Percentiles rank a stretch among this genome's conserved stretches.
phyloP scores from a whole-genome alignment of 1,140 invertebrate genomes.

The fruit fly (Drosophila melanogaster) region DNA sequence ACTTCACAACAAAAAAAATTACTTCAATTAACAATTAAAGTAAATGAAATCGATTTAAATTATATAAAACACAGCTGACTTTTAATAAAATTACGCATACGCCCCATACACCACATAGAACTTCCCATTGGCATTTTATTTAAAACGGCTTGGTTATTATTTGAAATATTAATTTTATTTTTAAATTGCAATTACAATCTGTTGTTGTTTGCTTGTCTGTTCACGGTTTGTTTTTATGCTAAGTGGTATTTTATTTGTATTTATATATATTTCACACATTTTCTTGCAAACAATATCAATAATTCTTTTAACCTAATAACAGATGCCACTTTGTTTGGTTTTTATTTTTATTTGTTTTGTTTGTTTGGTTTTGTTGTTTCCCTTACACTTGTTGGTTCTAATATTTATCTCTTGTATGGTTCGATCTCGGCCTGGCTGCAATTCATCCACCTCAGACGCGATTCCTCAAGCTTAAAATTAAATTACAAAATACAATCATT shows the following conservation, averaged over 20 bases:
- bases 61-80: no score
- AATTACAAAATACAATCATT: conserved; percentile 64
- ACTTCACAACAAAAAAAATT: no score
- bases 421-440: conserved; percentile 28
- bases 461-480: conserved; percentile 63
- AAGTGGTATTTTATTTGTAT: conserved; percentile 54
- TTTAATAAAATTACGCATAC: background rate
- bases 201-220: conserved; percentile 55
- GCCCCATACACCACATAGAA: background rate
- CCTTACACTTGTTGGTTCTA: conserved; percentile 44
- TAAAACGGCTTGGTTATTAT: conserved; percentile 31
- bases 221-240: conserved; percentile 62
- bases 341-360: conserved; percentile 16
- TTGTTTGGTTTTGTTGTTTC: conserved; percentile 31
- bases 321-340: conserved; percentile 58
- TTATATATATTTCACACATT: conserved; percentile 74
- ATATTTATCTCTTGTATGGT: conserved; percentile 33
- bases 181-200: conserved; percentile 78
- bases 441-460: conserved; percentile 30
- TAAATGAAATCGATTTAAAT: background rate
- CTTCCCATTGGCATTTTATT: background rate
- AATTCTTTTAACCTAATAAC: conserved; percentile 80
- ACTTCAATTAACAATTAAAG: background rate
- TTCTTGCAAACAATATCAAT: conserved; percentile 79
- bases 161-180: conserved; percentile 81